A percentile compares a stretch with the other conserved stretches of the same genome.
Evolutionary conservation across 2,888 invertebrate species (phyloP).

Genomic region (Chironomus tentans): DNA sequence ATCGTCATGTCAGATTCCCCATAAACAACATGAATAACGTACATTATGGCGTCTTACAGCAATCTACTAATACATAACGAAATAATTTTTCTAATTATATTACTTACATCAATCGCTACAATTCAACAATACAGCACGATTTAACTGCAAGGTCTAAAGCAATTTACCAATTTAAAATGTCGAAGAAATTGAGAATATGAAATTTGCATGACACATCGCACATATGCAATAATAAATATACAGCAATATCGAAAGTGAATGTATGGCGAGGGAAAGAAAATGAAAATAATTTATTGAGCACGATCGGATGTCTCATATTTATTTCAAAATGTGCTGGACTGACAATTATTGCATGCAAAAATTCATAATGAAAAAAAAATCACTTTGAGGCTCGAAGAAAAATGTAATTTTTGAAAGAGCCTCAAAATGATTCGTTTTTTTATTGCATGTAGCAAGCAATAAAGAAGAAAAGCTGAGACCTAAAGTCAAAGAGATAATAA

Average conservation of each 20-base stretch:
- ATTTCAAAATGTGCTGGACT: neutral
- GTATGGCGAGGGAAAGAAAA: neutral
- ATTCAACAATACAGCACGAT: neutral
- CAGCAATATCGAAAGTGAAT: neutral
- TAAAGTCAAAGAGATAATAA: neutral
- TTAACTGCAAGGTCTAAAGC: neutral
- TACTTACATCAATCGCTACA: too few relatives aligned
- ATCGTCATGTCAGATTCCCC: too few relatives aligned
- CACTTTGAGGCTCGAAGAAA: neutral
- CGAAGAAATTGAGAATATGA: constrained; percentile 5
- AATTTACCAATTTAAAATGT: constrained; percentile 8
- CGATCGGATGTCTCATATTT: constrained; percentile 21
- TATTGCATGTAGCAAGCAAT: neutral
- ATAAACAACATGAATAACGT: too few relatives aligned
- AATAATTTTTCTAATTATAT: too few relatives aligned
- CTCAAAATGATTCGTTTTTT: neutral
- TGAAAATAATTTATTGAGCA: neutral
- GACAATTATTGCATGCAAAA: neutral
- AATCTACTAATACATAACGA: too few relatives aligned
- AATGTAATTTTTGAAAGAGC: neutral
- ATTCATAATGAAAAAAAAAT: neutral
- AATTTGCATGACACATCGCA: constrained; percentile 4
- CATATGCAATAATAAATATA: too few relatives aligned
- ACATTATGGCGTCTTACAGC: too few relatives aligned
- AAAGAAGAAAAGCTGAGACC: too few relatives aligned